Evolutionary conservation across 2,888 invertebrate species (phyloP).

Genomic region (Chironomus riparius): DNA sequence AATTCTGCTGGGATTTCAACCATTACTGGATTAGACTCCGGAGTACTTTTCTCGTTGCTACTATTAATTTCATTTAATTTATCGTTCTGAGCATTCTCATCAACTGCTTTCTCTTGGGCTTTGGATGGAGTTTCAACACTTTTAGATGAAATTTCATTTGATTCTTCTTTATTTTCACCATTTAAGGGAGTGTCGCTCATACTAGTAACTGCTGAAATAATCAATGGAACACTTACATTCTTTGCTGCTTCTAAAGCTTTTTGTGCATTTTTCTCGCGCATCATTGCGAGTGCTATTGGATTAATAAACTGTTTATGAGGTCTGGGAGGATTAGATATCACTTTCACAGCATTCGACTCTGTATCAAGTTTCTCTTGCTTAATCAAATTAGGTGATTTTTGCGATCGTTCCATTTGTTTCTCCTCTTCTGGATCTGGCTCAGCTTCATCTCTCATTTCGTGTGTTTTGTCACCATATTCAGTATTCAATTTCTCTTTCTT

Average conservation of each 20-base stretch:
- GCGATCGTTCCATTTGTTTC: neutral
- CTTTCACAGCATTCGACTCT: neutral
- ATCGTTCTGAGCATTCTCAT: no score
- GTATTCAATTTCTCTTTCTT: slow-evolving; percentile 7
- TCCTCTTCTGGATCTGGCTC: slow-evolving; percentile 13
- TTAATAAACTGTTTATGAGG: slow-evolving; percentile 8
- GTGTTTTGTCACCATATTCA: neutral
- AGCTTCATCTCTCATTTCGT: neutral
- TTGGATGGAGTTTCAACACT: neutral
- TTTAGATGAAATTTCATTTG: neutral
- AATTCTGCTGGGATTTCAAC: neutral
- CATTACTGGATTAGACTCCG: neutral
- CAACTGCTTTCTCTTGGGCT: neutral
- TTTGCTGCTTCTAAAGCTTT: neutral
- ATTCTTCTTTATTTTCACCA: neutral
- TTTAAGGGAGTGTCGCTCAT: neutral
- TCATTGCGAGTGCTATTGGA: slow-evolving; percentile 10
- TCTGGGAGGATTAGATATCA: neutral
- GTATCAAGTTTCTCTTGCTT: slow-evolving; percentile 16
- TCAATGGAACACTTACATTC: neutral
- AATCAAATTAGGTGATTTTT: neutral
- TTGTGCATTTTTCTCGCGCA: slow-evolving; percentile 5
- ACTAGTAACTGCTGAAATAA: slow-evolving; percentile 14
- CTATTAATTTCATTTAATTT: no score
- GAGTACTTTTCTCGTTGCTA: neutral